Evolutionary conservation across 2,797 vertebrate genomes (phyloP).

Genomic region (Serranus cabrilla): DNA sequence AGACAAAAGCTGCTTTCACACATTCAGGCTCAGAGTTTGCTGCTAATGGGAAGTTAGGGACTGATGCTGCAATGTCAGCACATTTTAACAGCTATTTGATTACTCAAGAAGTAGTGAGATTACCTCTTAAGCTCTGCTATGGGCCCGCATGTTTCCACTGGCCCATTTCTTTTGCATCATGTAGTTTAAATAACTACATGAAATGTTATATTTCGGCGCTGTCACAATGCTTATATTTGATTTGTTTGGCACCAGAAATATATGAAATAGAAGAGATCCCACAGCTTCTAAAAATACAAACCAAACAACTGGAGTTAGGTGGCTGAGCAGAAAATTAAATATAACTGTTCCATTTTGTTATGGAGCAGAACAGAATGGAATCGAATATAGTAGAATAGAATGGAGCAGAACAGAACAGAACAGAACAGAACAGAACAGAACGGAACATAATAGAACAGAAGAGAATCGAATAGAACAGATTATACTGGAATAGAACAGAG

Average conservation of each 20-base stretch:
- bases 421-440: no score
- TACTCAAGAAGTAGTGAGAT: constrained; percentile 7
- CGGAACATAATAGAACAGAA: no score
- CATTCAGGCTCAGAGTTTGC: constrained; percentile 32
- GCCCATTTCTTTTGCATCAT: not conserved
- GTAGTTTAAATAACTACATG: not conserved
- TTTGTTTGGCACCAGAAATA: not conserved
- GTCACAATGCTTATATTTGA: not conserved
- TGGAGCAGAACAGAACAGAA: no score
- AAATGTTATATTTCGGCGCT: not conserved
- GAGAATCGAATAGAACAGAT: no score
- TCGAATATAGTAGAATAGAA: no score
- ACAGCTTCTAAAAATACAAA: not conserved
- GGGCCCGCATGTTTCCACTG: not conserved
- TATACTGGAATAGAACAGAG: no score
- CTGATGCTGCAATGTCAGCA: constrained; percentile 8
- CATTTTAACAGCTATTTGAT: constrained; percentile 17
- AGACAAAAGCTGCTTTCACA: constrained; percentile 71
- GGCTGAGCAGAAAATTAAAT: not conserved
- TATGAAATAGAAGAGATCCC: not conserved
- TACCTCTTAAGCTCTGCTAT: not conserved
- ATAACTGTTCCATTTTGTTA: no score
- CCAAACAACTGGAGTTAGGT: not conserved
- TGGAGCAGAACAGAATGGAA: no score
- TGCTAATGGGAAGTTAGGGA: constrained; percentile 6